Evolutionary conservation across 37 sponge, comb jelly and placozoan species (phyloP).

Genomic region (Geodia barretti): DNA sequence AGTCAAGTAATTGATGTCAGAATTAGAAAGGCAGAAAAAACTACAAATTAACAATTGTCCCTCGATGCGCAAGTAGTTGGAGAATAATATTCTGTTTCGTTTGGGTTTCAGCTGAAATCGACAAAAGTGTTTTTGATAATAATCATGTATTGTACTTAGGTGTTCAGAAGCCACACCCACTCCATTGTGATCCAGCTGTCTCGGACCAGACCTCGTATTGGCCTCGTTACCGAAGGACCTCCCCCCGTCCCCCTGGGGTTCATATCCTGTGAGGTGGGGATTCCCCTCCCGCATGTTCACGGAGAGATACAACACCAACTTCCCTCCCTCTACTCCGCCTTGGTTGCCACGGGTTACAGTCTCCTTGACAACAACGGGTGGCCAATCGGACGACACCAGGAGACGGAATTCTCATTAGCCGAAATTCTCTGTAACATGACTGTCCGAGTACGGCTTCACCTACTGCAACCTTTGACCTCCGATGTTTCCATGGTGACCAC

Average conservation of each 20-base stretch:
- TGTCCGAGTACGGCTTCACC: conserved; percentile 1
- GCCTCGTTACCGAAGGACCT: conserved; percentile 23
- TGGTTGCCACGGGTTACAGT: background rate
- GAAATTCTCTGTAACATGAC: conserved; percentile 17
- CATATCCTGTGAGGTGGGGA: conserved; percentile 24
- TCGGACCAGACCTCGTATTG: conserved; percentile 11
- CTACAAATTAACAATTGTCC: no score
- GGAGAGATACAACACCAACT: conserved; percentile 47
- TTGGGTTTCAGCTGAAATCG: no score
- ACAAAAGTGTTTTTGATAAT: background rate
- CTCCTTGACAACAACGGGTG: conserved; percentile 80
- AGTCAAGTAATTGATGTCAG: no score
- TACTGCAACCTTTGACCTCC: no score
- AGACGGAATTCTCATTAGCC: conserved; percentile 25
- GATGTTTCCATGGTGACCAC: no score
- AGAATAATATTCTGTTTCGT: no score
- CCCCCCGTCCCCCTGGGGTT: conserved; percentile 63
- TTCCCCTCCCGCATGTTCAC: conserved; percentile 20
- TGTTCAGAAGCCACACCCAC: background rate
- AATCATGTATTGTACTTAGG: background rate
- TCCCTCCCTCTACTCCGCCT: conserved; percentile 16
- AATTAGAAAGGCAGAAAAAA: no score
- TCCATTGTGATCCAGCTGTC: conserved; percentile 31
- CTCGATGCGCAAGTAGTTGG: no score
- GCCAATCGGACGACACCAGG: conserved; percentile 69